These are phyloP conservation scores for Megalopta genalis DNA, from an alignment of 1,140 invertebrate species.

Conservation along the genomic window DNA sequence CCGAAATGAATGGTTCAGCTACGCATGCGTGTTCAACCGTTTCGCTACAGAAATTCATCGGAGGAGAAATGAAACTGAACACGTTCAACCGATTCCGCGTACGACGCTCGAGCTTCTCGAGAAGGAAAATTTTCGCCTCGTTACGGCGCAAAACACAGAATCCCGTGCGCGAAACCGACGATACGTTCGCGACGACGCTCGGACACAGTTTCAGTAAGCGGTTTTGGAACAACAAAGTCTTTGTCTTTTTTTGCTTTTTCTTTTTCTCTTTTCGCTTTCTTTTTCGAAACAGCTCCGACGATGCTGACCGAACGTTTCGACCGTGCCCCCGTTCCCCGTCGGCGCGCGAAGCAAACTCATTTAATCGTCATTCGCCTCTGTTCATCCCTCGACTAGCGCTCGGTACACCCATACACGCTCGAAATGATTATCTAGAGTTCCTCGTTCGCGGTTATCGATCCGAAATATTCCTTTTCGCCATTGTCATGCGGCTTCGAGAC, in stretches of 20 bases:
- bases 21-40: conserved; percentile 13
- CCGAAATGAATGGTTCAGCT: conserved; percentile 19
- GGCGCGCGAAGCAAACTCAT: background rate
- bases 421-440: conserved; percentile 64
- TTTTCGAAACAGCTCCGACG: conserved; percentile 45
- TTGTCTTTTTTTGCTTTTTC: background rate
- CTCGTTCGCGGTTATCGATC: conserved; percentile 36
- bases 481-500: conserved; percentile 18
- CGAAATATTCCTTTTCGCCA: conserved; percentile 35
- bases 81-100: conserved; percentile 6
- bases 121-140: background rate
- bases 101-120: conserved; percentile 21
- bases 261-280: no score
- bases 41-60: background rate
- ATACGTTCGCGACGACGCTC: background rate
- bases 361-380: background rate
- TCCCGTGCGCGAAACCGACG: background rate
- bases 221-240: background rate
- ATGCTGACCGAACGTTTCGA: background rate
- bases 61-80: background rate
- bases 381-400: background rate
- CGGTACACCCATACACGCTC: conserved; percentile 23
- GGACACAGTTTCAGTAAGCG: background rate
- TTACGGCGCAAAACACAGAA: background rate
- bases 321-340: background rate